Evolutionary conservation across 2,797 vertebrate species (phyloP).

Genomic region (Hirundo rustica): DNA sequence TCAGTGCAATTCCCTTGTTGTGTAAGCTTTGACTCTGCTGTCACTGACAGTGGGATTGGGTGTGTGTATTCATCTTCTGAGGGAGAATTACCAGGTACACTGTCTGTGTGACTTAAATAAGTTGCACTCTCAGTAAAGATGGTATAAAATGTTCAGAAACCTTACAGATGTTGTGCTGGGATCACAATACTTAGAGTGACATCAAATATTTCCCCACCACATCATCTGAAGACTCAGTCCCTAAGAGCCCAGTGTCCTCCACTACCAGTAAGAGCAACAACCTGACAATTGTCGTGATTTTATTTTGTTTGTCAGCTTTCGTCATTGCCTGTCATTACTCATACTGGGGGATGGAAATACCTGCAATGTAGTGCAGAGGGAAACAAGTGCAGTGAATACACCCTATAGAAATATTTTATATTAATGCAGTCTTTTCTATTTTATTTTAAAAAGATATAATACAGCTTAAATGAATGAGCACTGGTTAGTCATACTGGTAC

Average conservation of each 20-base stretch:
- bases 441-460: background rate
- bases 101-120: background rate
- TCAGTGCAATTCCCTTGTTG: background rate
- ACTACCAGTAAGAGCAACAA: background rate
- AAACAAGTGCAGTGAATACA: background rate
- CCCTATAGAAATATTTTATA: background rate
- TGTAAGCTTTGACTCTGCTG: background rate
- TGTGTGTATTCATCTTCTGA: background rate
- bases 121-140: background rate
- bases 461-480: background rate
- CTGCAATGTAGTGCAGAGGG: background rate
- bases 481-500: background rate
- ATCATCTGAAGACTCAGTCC: background rate
- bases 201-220: background rate
- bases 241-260: background rate
- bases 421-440: background rate
- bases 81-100: background rate
- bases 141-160: background rate
- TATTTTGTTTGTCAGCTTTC: background rate
- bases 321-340: background rate
- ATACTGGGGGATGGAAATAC: background rate
- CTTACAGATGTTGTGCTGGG: background rate
- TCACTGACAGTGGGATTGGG: background rate
- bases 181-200: background rate
- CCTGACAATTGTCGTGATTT: background rate